Evolutionary conservation across 2,113 vertebrate genomes (phyloP).

Genomic region (Motacilla tschutschensis): DNA sequence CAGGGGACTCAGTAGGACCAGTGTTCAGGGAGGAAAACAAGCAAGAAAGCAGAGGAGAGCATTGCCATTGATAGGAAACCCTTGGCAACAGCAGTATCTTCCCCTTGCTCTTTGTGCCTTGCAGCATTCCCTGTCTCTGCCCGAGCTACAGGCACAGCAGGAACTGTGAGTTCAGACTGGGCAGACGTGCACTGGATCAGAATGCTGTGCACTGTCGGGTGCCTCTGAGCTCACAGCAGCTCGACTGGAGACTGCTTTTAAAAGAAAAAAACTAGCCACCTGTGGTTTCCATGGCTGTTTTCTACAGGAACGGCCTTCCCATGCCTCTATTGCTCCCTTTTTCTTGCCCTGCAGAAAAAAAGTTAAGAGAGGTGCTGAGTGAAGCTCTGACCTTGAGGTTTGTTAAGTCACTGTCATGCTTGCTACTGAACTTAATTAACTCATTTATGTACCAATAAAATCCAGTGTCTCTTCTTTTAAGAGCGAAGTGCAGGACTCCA

Average conservation of each 20-base stretch:
- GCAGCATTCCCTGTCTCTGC: not conserved
- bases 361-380: rapidly evolving
- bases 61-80: not conserved
- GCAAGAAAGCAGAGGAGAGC: not conserved
- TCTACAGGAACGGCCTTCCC: not conserved
- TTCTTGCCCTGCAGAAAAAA: not conserved
- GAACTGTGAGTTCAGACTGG: not conserved
- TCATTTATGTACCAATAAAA: not conserved
- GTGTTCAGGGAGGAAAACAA: not conserved
- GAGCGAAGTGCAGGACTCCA: not conserved
- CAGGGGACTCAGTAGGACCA: not conserved
- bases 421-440: not conserved
- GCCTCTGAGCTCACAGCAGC: not conserved
- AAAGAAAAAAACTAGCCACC: not conserved
- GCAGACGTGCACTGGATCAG: not conserved
- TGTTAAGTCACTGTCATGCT: not conserved
- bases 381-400: not conserved
- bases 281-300: not conserved
- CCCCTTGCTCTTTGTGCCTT: not conserved
- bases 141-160: rapidly evolving
- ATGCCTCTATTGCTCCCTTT: not conserved
- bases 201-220: not conserved
- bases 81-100: not conserved
- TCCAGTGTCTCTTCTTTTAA: not conserved
- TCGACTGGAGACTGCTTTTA: not conserved